These are phyloP conservation scores for Phanerotoma sp. DNA, from an alignment of 2,888 invertebrate genomes.

Conservation along the genomic window DNA sequence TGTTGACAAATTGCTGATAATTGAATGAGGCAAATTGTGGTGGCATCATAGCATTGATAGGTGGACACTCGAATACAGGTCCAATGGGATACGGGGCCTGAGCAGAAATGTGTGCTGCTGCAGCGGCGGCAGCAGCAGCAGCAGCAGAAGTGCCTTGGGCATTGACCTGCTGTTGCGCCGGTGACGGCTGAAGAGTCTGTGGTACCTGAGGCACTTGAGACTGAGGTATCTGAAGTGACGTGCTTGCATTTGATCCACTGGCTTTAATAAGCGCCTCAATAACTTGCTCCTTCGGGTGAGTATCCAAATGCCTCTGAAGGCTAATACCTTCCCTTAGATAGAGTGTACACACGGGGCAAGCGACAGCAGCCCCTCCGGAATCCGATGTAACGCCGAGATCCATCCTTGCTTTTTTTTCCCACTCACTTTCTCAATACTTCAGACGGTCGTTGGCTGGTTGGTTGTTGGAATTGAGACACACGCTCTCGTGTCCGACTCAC, in stretches of 20 bases:
- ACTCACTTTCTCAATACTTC: too few species aligned
- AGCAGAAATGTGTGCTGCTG: slow-evolving; percentile 39
- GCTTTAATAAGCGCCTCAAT: slow-evolving; percentile 73
- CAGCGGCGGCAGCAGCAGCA: slow-evolving; percentile 26
- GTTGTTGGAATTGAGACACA: not conserved
- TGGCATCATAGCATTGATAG: slow-evolving; percentile 51
- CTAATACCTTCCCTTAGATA: slow-evolving; percentile 82
- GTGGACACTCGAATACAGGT: slow-evolving; percentile 54
- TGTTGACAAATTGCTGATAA: slow-evolving; percentile 63
- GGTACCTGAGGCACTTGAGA: slow-evolving; percentile 23
- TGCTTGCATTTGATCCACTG: slow-evolving; percentile 35
- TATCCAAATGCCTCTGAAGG: slow-evolving; percentile 77
- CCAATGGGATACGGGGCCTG: slow-evolving; percentile 52
- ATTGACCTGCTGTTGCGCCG: slow-evolving; percentile 26
- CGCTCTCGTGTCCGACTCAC: not conserved
- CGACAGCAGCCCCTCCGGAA: slow-evolving; percentile 51
- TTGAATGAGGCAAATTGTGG: slow-evolving; percentile 59
- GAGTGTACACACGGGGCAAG: slow-evolving; percentile 83
- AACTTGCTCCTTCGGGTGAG: slow-evolving; percentile 86
- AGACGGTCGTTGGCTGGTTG: not conserved
- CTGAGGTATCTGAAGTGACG: slow-evolving; percentile 38
- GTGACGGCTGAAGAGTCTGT: slow-evolving; percentile 32
- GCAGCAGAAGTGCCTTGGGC: slow-evolving; percentile 35
- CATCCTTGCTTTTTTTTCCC: slow-evolving; percentile 28
- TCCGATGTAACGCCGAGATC: slow-evolving; percentile 30